Evolutionary conservation across 2,797 vertebrate species (phyloP), one percentile per base, ranked within the genome.

Genomic region (Coracias cyanogaster): DNA sequence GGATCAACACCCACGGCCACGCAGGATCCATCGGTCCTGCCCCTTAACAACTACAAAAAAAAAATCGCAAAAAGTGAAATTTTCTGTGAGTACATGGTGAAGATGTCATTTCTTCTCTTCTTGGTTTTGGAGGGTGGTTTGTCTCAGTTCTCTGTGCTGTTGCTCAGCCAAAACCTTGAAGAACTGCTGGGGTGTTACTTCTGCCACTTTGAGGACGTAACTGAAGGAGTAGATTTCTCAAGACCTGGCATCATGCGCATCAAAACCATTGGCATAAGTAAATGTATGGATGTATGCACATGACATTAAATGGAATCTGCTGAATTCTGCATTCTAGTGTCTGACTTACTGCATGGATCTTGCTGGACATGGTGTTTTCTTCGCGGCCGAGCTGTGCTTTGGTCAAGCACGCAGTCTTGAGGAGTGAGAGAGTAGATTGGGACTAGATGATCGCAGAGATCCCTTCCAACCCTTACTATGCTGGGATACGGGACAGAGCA

Each of bases 221-320:
- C 22, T 1, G 2, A 16, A n/a, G 1, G 9, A 61, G 95, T 96
- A 95, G 96, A 88, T 95, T 96, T 96, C 95, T 97, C 96, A 96
- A 96, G 96, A 54, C 95, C 96, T 94, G 93, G 95, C 91, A 11
- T 86, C 94, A 92, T 16, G 67, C 90, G 54, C 96, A 90, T 84
- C 94, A 21, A 71, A 95, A 84, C 88, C 95, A 96, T 95, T 97
- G 94, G 66, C 95, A 93, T 95, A 45, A 93, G 84, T 89, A 92
- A 91, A 91, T 96, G 95, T 96, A 95, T 95, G 95, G 92, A 89
- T 96, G 73, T 94, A 94, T 94, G 96, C 90, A 94, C 94, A 90
- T 93, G 91, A 88, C 82, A 97, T 96, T 96, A 97, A 97, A 96
- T 89, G 91, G 91, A 97, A 93, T 73, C 93, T 97, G 93, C 95